Base-by-base conservation (phyloP, 2,888 invertebrate genomes). In the Malthinus flaveolus region DNA sequence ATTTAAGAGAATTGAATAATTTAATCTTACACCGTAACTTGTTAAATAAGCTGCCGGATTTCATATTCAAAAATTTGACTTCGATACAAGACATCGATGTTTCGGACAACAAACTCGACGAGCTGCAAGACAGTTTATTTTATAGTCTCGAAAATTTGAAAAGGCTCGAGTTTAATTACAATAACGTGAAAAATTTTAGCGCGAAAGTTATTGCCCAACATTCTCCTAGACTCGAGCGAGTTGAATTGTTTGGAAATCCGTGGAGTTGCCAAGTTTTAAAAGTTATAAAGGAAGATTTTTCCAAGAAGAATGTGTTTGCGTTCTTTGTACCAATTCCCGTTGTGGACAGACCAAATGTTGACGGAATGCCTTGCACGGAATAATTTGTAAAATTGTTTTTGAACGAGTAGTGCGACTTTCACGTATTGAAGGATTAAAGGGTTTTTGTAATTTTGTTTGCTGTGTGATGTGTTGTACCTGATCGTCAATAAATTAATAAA, bases 291-390 rank as follows among this genome's bases (percentile, higher is more conserved):
- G 45, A n/a, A 31, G 31, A 45, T n/a, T 52, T 52, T 52, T n/a
- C 23, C 44, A 45, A 12, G 4, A 45, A 35, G 6, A 34, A 35
- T 34, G 45, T 52, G 10, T 23, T 36, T 13, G 10, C 23, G 23
- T 23, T 33, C 31, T 45, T 35, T 45, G n/a, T 33, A 9, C 10
- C 12, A 5, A 13, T 45, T 11, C 23, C 45, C n/a, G 23, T 31
- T 9, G 4, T 1, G 3, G 12, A 33, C 34, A 15, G 5, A 10
- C 8, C 34, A 2, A 52, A 52, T 45, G 52, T 52, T 1, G 31
- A 23, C 11, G 52, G 52, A 7, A 42, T 52, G 12, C 31, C 34
- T 6, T 52, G 52, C 35, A 52, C 6, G 6, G 45, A 52, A 35
- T 52, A 33, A 10, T 9, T 42, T 42, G 1, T 42, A 7, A n/a